Base-by-base conservation (phyloP, 2,888 invertebrate species). In the Aporophyla lueneburgensis region DNA sequence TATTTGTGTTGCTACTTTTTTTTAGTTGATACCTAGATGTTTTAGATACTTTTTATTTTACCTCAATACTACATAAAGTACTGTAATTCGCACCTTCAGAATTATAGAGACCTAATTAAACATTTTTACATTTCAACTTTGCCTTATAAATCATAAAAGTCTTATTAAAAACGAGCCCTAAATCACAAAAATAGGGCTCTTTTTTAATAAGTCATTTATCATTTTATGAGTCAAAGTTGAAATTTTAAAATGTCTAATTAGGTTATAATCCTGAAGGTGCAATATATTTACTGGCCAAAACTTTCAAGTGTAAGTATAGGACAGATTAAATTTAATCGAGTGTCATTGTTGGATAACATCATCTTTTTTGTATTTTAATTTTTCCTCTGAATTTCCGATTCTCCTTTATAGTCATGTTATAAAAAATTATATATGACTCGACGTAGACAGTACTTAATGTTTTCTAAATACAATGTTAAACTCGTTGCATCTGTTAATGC, bases 401-500 rank as follows among this genome's bases (percentile, higher is more conserved):
- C 24, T 58, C 14, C 24, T 62, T 56, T 33, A 40, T 53, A 46
- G 33, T 53, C 51, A 68, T 58, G 51, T 71, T 65, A 24, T 46
- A 53, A 27, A 16, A 19, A 33, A n/a, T 40, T 7, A 33, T 33
- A 49, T 7, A 46, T 58, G 19, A 54, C 46, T 61, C 21, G 16
- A 43, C 40, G 16, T 61, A 56, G 62, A 54, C 33, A n/a, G 9
- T 56, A 43, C 43, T 9, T 7, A 81, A 68, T 76, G 59, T 65
- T 54, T 75, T 33, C 33, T 33, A 27, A 63, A 61, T 76, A 78
- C 65, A 82, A 74, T 80, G 84, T 82, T 75, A 82, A 81, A 76
- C 77, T 86, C 71, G 84, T 86, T 89, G 86, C 87, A 92, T 91
- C 86, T 89, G 89, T 77, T 76, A 76, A 69, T 85, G 83, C 77